A percentile compares a stretch with the other conserved stretches of the same genome.
Conservation (phyloP, 2,113 vertebrate species). For the Eptesicus fuscus region DNA sequence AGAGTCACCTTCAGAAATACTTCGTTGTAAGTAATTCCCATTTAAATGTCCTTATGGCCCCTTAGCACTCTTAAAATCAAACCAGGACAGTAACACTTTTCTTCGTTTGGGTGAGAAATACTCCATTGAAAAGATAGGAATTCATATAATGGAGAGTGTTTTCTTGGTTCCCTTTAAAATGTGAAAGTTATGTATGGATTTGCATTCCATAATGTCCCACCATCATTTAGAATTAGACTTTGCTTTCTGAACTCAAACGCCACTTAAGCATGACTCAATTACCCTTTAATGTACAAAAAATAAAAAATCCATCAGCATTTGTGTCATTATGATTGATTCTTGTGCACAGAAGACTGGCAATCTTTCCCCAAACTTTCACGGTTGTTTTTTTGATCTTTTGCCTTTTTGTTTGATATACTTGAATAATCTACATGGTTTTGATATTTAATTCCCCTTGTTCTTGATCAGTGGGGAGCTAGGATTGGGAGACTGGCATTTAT, state of each 20-base stretch:
- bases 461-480: constrained; percentile 59
- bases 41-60: constrained; percentile 24
- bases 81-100: neutral
- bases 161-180: constrained; percentile 56
- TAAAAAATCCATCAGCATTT: constrained; percentile 70
- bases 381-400: constrained; percentile 59
- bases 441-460: constrained; percentile 74
- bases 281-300: constrained; percentile 80
- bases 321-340: constrained; percentile 79
- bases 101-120: neutral
- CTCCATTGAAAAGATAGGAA: constrained; percentile 44
- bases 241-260: constrained; percentile 67
- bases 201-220: constrained; percentile 47
- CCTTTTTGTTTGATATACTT: constrained; percentile 65
- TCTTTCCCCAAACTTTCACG: constrained; percentile 66
- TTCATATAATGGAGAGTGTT: neutral
- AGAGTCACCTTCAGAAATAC: constrained; percentile 6
- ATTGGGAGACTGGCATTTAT: constrained; percentile 59
- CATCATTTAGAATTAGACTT: constrained; percentile 71
- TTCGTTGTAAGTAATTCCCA: constrained; percentile 33
- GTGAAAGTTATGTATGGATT: constrained; percentile 71
- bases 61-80: neutral
- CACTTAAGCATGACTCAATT: constrained; percentile 74
- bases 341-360: constrained; percentile 46
- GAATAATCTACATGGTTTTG: constrained; percentile 74